These are phyloP conservation scores for Mareca penelope DNA, from an alignment of 2,797 vertebrate genomes.

Conservation along the genomic window DNA sequence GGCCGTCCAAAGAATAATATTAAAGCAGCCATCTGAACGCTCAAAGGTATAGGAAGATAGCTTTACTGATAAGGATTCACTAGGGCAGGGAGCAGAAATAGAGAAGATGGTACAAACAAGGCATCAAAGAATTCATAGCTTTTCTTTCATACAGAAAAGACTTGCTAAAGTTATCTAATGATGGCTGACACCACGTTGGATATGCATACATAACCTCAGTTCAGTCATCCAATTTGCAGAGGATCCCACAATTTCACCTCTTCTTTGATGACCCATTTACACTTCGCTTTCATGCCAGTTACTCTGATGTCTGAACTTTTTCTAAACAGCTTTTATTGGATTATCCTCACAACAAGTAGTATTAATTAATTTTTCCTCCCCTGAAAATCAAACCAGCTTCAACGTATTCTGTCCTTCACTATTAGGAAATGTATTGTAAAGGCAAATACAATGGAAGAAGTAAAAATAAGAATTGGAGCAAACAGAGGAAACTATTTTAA, in stretches of 20 bases:
- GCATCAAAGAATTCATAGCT: background rate
- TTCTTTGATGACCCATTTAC: background rate
- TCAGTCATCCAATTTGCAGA: background rate
- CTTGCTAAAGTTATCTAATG: background rate
- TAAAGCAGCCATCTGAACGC: background rate
- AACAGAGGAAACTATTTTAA: background rate
- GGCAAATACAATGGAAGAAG: background rate
- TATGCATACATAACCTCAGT: background rate
- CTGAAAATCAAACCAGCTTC: background rate
- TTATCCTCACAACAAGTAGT: background rate
- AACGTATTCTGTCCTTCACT: background rate
- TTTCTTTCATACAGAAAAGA: background rate
- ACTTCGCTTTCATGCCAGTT: background rate
- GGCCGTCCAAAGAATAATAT: background rate
- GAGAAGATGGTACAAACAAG: background rate
- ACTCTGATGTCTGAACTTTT: background rate
- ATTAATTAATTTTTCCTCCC: background rate
- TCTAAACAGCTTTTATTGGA: background rate
- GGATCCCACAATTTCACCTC: background rate
- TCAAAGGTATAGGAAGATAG: background rate
- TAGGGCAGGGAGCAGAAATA: background rate
- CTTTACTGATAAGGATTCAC: background rate
- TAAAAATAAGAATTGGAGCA: background rate
- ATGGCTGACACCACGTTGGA: background rate
- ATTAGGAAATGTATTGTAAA: background rate